Percentiles rank a stretch among this genome's conserved stretches.
phyloP scores from a whole-genome alignment of 2,888 invertebrate genomes.

The Drosophila ustulata region DNA sequence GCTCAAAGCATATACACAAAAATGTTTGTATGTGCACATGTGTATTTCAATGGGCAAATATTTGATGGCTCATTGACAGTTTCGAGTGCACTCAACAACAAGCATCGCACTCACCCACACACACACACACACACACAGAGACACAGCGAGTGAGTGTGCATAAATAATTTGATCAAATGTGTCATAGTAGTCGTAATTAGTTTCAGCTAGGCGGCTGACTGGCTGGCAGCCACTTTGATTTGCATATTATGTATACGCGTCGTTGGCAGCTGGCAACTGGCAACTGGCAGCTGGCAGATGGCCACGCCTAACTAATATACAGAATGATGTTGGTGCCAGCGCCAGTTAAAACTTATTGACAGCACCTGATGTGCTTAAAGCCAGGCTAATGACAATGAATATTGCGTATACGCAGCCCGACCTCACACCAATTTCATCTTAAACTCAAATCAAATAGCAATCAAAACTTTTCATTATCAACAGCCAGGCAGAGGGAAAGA shows the following conservation, averaged over 20 bases:
- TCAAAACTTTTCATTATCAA: constrained; percentile 80
- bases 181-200: constrained; percentile 68
- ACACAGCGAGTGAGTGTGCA: constrained; percentile 48
- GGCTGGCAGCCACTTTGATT: constrained; percentile 51
- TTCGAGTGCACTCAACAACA: constrained; percentile 68
- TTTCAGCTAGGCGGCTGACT: constrained; percentile 51
- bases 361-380: constrained; percentile 39
- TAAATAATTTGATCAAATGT: constrained; percentile 71
- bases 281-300: neutral
- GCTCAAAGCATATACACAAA: constrained; percentile 1
- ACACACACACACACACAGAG: constrained; percentile 19
- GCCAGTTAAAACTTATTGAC: constrained; percentile 59
- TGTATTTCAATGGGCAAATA: constrained; percentile 61
- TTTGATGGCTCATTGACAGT: constrained; percentile 72
- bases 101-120: constrained; percentile 40
- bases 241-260: constrained; percentile 70
- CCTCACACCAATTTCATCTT: constrained; percentile 40
- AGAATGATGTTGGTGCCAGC: constrained; percentile 42
- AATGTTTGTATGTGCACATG: constrained; percentile 4
- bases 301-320: constrained; percentile 31
- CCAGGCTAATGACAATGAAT: constrained; percentile 39
- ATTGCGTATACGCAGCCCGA: constrained; percentile 65
- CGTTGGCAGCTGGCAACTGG: constrained; percentile 3
- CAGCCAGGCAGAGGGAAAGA: constrained; percentile 31
- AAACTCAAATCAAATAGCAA: constrained; percentile 77